A percentile compares a stretch with the other conserved stretches of the same genome.
phyloP scores from a whole-genome alignment of 2,113 vertebrate genomes.

The Parus major region DNA sequence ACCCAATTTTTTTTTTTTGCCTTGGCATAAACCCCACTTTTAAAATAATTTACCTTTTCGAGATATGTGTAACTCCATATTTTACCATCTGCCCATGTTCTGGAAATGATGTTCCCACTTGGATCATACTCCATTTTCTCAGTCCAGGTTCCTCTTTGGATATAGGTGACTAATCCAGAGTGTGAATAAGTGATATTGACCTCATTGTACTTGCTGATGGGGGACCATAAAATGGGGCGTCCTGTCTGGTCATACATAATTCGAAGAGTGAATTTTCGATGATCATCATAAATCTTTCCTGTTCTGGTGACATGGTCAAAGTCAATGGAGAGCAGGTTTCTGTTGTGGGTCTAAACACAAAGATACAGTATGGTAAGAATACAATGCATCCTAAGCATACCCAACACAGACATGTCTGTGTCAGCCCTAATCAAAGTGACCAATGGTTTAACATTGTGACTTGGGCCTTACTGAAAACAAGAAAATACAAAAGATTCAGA shows the following conservation, averaged over 20 bases:
- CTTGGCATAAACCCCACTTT: background rate
- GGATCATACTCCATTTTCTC: constrained; percentile 95
- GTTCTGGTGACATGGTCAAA: constrained; percentile 92
- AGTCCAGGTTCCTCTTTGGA: constrained; percentile 93
- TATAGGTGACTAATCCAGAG: constrained; percentile 86
- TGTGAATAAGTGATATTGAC: constrained; percentile 93
- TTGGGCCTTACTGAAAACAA: background rate
- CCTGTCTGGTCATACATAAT: constrained; percentile 92
- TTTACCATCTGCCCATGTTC: constrained; percentile 96
- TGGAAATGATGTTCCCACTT: constrained; percentile 89
- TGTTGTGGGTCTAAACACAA: constrained; percentile 89
- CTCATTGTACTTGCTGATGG: constrained; percentile 95
- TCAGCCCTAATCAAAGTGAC: background rate
- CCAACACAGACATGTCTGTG: background rate
- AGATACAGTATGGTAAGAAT: background rate
- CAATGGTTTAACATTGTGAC: background rate
- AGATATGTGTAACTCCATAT: constrained; percentile 98
- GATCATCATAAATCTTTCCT: constrained; percentile 98
- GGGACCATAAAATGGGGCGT: constrained; percentile 91
- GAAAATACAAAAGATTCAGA: background rate
- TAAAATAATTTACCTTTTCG: constrained; percentile 85
- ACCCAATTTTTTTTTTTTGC: background rate
- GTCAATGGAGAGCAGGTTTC: constrained; percentile 97
- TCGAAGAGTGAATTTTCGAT: constrained; percentile 95
- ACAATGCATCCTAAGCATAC: background rate